Conservation (phyloP, 2,113 vertebrate species). For the Sebastes fasciatus region DNA sequence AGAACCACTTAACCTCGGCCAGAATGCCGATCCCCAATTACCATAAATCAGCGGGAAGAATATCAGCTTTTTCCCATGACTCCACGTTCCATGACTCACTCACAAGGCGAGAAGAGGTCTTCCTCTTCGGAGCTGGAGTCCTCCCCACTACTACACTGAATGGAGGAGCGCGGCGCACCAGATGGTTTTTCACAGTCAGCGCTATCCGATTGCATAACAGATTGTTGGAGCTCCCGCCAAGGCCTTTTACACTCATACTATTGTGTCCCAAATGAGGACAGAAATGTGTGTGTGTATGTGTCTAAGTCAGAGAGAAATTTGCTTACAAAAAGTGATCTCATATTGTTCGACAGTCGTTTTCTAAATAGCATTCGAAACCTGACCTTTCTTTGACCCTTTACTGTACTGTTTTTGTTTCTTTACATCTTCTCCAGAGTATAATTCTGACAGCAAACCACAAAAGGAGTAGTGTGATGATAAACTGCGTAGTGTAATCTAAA, state of each 20-base stretch:
- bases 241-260: slow-evolving; percentile 40
- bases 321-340: slow-evolving; percentile 26
- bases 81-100: slow-evolving; percentile 67
- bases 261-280: slow-evolving; percentile 40
- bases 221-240: slow-evolving; percentile 32
- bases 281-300: slow-evolving; percentile 11
- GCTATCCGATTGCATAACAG: slow-evolving; percentile 70
- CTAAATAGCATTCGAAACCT: slow-evolving; percentile 31
- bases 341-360: slow-evolving; percentile 8
- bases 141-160: slow-evolving; percentile 40
- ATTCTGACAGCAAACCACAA: slow-evolving; percentile 10
- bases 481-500: neutral
- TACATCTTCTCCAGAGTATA: neutral
- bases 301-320: slow-evolving; percentile 15
- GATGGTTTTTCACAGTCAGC: slow-evolving; percentile 64
- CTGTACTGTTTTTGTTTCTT: neutral
- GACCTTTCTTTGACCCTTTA: slow-evolving; percentile 32
- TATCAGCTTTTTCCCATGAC: slow-evolving; percentile 63
- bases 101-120: slow-evolving; percentile 43
- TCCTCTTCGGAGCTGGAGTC: slow-evolving; percentile 25
- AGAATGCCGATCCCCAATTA: slow-evolving; percentile 22
- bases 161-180: slow-evolving; percentile 46
- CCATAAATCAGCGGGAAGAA: slow-evolving; percentile 44
- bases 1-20: slow-evolving; percentile 14
- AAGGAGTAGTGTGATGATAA: slow-evolving; percentile 13